Base-by-base conservation (phyloP, 1,140 invertebrate species). In the Bombus cullumanus region DNA sequence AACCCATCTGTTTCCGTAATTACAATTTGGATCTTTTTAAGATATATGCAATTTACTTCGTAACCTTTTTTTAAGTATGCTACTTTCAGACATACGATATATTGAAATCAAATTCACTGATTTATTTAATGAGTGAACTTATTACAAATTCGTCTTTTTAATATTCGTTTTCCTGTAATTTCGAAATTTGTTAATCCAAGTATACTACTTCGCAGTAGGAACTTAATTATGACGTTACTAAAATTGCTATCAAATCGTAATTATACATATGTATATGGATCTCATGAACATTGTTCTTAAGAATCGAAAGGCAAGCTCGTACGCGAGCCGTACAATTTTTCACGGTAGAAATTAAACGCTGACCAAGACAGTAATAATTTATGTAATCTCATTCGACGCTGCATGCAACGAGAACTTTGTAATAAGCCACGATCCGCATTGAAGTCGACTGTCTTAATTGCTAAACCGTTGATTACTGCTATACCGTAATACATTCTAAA, bases 361-460 rank as follows among this genome's bases (percentile, higher is more conserved):
- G 47, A 59, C 41, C 68, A 47, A 72, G 34, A 39, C 25, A 31
- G 37, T 47, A 68, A 80, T 87, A 87, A 84, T 76, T 85, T 69
- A 81, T 76, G 47, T 73, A 59, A 87, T 85, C 64, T 69, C 43
- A 18, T 77, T 87, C 28, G 31, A 53, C 47, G 43, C 37, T 34
- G 59, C 71, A 68, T 34, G 34, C 75, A 86, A 81, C 80, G 69
- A 34, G 39, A 62, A 43, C n/a, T 47, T 53, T 71, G 72, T 76
- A 88, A 88, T 59, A 47, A 81, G 77, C 47, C 71, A 80, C 71
- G 66, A 88, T 68, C 73, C 81, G 39, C 72, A 86, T 69, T 74
- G 43, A 3, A 78, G 37, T 62, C 79, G 62, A 75, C 73, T 15
- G 47, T 85, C 82, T 87, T 88, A 88, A 88, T 88, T 87, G 77